Conservation (phyloP, 2,797 vertebrate genomes). For the Falco concolor region DNA sequence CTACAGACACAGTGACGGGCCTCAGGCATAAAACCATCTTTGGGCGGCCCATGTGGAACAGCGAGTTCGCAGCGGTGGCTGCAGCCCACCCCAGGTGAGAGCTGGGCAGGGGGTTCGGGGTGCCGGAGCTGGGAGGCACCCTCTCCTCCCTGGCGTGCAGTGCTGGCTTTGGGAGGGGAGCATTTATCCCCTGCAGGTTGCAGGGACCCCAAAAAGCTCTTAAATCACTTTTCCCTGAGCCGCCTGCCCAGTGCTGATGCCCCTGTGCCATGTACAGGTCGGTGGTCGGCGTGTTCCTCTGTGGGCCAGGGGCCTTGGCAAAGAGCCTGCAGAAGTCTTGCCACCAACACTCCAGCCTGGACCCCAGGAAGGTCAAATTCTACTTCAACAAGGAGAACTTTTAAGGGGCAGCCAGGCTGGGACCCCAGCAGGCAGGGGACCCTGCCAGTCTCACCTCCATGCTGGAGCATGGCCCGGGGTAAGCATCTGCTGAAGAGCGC, state of each 20-base stretch:
- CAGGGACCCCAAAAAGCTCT: neutral
- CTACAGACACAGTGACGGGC: constrained; percentile 84
- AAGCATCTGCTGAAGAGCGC: neutral
- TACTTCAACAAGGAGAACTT: constrained; percentile 97
- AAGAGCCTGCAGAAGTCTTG: constrained; percentile 81
- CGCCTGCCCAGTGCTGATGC: accelerated
- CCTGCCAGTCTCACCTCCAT: neutral
- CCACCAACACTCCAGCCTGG: constrained; percentile 84
- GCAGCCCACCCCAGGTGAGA: constrained; percentile 85
- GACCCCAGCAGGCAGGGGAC: accelerated
- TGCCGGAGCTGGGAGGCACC: neutral
- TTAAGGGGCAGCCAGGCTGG: constrained; percentile 48
- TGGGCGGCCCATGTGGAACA: constrained; percentile 88
- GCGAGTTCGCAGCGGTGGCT: constrained; percentile 84
- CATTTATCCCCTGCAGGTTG: neutral
- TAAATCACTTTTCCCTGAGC: neutral
- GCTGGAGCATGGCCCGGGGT: neutral
- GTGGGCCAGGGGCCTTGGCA: constrained; percentile 79
- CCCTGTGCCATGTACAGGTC: constrained; percentile 69
- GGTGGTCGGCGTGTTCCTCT: constrained; percentile 87
- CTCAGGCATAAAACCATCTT: constrained; percentile 91
- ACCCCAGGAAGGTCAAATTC: constrained; percentile 89
- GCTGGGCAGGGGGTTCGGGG: accelerated
- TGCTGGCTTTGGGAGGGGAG: neutral
- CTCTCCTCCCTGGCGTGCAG: neutral